These are phyloP conservation scores for Pelvicachromis taeniatus DNA, from an alignment of 2,113 vertebrate species.

Conservation along the genomic window DNA sequence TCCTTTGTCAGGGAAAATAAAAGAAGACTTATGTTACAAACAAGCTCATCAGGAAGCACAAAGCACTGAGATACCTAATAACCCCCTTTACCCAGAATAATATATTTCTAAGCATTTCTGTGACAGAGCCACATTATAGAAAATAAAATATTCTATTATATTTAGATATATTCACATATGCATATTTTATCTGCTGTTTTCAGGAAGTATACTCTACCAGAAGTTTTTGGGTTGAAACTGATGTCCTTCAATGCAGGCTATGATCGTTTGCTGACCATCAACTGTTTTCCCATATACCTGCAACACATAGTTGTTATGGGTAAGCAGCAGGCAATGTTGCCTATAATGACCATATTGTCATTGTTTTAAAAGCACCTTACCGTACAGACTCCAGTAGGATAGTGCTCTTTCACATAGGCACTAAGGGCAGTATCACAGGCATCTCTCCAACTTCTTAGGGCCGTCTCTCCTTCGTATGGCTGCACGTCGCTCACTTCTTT, in stretches of 20 bases:
- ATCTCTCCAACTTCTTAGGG: slow-evolving; percentile 88
- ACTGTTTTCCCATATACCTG: slow-evolving; percentile 97
- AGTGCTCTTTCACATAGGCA: slow-evolving; percentile 96
- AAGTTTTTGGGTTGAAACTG: slow-evolving; percentile 99
- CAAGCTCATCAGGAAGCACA: neutral
- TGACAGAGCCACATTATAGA: neutral
- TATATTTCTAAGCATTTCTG: neutral
- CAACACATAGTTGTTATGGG: neutral
- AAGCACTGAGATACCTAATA: neutral
- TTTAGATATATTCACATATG: neutral
- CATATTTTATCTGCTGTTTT: neutral
- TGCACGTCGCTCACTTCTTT: slow-evolving; percentile 93
- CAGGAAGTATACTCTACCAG: slow-evolving; percentile 73
- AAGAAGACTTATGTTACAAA: neutral
- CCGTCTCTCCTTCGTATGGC: slow-evolving; percentile 84
- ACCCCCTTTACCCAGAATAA: neutral
- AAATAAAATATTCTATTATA: neutral
- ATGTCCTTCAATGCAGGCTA: slow-evolving; percentile 97
- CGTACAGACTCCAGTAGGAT: slow-evolving; percentile 91
- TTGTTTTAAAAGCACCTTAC: slow-evolving; percentile 62
- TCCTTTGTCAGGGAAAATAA: slow-evolving; percentile 75
- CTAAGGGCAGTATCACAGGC: slow-evolving; percentile 85
- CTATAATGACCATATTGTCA: neutral
- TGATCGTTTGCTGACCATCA: slow-evolving; percentile 95
- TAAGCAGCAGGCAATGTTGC: neutral